Evolutionary conservation across 2,888 invertebrate genomes (phyloP).

Genomic region (Unio delphinus): DNA sequence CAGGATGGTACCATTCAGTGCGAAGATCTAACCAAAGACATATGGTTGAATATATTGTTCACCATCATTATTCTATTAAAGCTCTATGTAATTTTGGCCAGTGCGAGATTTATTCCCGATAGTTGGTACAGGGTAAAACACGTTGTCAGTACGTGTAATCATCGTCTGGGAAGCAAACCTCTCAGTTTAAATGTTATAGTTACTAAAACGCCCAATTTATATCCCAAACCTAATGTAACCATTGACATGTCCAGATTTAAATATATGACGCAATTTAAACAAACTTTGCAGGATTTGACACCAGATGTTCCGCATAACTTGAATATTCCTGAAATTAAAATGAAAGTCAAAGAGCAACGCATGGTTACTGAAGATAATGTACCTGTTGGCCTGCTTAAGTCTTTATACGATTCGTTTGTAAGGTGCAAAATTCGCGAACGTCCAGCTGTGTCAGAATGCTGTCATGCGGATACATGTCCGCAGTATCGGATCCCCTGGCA

Average conservation of each 20-base stretch:
- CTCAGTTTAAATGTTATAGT: constrained; percentile 8
- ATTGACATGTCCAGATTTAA: constrained; percentile 19
- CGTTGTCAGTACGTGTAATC: constrained; percentile 4
- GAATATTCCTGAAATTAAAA: constrained; percentile 29
- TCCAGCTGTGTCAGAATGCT: constrained; percentile 47
- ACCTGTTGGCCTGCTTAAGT: constrained; percentile 46
- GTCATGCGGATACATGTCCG: constrained; percentile 35
- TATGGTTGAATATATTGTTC: constrained; percentile 47
- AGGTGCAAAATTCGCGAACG: constrained; percentile 58
- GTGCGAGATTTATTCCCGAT: constrained; percentile 54
- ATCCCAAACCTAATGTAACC: constrained; percentile 5
- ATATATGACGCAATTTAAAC: constrained; percentile 22
- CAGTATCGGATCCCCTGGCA: constrained; percentile 40
- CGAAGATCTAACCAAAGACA: constrained; percentile 27
- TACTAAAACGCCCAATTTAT: constrained; percentile 16
- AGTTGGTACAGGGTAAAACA: constrained; percentile 41
- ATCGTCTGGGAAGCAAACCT: background rate
- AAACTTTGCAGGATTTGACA: constrained; percentile 14
- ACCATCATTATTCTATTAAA: constrained; percentile 48
- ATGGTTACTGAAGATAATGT: constrained; percentile 43
- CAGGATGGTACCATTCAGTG: constrained; percentile 10
- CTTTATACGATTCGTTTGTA: constrained; percentile 52
- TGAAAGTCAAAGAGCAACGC: constrained; percentile 43
- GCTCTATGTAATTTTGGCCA: constrained; percentile 51
- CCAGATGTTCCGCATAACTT: constrained; percentile 21